phyloP scores from a whole-genome alignment of 35 echinoderm and acorn worm species.

The Diadema setosum region DNA sequence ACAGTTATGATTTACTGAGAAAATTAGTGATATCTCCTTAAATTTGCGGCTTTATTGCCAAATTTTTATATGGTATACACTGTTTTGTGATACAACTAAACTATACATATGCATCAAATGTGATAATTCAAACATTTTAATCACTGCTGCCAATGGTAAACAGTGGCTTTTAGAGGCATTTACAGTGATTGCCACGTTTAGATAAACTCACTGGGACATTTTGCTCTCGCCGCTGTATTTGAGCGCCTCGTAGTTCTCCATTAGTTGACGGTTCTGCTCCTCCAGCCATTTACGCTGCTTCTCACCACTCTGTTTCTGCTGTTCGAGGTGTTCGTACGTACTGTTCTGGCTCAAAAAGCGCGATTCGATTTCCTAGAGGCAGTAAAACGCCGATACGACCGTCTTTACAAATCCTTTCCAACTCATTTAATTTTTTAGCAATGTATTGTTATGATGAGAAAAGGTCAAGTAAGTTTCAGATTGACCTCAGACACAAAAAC shows the following conservation, averaged over 20 bases:
- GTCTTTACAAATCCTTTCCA: too few relatives aligned
- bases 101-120: too few relatives aligned
- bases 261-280: slow-evolving; percentile 71
- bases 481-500: not conserved
- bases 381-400: too few relatives aligned
- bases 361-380: slow-evolving; percentile 67
- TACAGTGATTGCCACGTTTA: too few relatives aligned
- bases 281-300: slow-evolving; percentile 74
- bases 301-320: slow-evolving; percentile 62
- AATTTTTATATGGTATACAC: too few relatives aligned
- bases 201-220: slow-evolving; percentile 77
- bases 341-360: slow-evolving; percentile 74
- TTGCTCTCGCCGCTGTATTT: slow-evolving; percentile 97
- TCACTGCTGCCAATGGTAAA: too few relatives aligned
- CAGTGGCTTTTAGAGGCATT: too few relatives aligned
- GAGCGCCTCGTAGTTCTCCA: slow-evolving; percentile 87
- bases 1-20: too few relatives aligned
- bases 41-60: too few relatives aligned
- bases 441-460: not conserved
- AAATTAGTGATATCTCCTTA: too few relatives aligned
- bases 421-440: not conserved
- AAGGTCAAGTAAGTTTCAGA: not conserved
- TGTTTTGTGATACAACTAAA: too few relatives aligned
- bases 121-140: too few relatives aligned
- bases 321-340: slow-evolving; percentile 57